phyloP scores from a whole-genome alignment of 2,888 invertebrate species.

The Cephus pulcher region DNA sequence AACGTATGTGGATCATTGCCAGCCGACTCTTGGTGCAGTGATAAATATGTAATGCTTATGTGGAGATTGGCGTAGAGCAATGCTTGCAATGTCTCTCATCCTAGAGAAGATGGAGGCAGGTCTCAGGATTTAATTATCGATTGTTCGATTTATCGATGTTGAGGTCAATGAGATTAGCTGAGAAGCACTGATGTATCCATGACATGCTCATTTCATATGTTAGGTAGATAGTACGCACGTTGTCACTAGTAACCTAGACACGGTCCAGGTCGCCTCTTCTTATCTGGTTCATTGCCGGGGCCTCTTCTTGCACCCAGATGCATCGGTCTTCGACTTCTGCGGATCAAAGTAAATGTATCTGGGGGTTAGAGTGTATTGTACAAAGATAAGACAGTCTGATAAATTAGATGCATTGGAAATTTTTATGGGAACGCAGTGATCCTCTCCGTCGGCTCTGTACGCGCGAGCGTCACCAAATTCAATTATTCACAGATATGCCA shows the following conservation, averaged over 20 bases:
- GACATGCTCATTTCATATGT: constrained; percentile 48
- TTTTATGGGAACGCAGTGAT: background rate
- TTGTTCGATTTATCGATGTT: background rate
- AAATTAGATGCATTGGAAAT: background rate
- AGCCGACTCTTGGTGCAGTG: constrained; percentile 32
- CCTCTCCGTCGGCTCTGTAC: background rate
- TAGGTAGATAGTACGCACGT: constrained; percentile 40
- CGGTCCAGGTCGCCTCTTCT: constrained; percentile 37
- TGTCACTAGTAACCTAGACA: constrained; percentile 60
- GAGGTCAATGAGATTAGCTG: constrained; percentile 16
- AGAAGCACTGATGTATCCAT: constrained; percentile 40
- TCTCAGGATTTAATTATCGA: background rate
- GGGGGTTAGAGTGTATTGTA: background rate
- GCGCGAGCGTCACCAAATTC: background rate
- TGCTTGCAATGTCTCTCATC: constrained; percentile 35
- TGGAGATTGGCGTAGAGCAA: constrained; percentile 41
- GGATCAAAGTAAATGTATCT: background rate
- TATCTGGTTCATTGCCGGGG: constrained; percentile 61
- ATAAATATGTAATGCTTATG: constrained; percentile 52
- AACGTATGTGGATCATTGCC: constrained; percentile 59
- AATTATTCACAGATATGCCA: background rate
- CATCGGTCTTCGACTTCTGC: background rate
- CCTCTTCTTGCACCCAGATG: constrained; percentile 30
- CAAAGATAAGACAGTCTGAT: background rate
- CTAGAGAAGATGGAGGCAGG: background rate